Percentiles rank a stretch among this genome's conserved stretches.
These are phyloP conservation scores for Catalaphyllia jardinei DNA, from an alignment of 64 coral and sea anemone genomes.

Conservation along the genomic window DNA sequence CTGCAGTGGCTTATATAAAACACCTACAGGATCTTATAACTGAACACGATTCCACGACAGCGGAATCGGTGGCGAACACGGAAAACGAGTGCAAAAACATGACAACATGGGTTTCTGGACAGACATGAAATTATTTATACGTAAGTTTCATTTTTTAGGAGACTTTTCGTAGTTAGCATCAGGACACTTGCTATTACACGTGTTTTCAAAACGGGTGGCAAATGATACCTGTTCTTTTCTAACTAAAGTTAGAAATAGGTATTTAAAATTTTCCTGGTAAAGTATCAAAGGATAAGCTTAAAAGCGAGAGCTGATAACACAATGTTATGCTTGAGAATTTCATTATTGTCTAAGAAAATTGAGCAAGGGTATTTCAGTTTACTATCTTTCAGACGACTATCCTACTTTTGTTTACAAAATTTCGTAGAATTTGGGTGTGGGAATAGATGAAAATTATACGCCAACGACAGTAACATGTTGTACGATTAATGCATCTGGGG, in stretches of 20 bases:
- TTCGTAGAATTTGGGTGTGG: neutral
- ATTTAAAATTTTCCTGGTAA: neutral
- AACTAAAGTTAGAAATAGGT: neutral
- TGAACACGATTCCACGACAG: constrained; percentile 73
- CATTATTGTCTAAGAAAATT: neutral
- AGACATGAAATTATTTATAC: constrained; percentile 2
- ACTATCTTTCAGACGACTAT: neutral
- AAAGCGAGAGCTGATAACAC: neutral
- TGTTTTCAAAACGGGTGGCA: constrained; percentile 46
- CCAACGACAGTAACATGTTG: neutral
- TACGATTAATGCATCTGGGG: neutral
- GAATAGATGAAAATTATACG: neutral
- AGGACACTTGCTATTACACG: neutral
- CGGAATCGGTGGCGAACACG: constrained; percentile 1
- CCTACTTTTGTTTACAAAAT: neutral
- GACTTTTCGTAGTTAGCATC: constrained; percentile 1
- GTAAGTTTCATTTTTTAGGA: constrained; percentile 2
- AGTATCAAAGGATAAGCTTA: neutral
- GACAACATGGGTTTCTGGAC: constrained; percentile 7
- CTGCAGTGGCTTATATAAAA: constrained; percentile 96
- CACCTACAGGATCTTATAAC: constrained; percentile 90
- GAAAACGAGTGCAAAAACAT: constrained; percentile 49
- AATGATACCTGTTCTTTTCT: neutral
- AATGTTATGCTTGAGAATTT: neutral
- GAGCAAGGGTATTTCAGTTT: neutral